Conservation (phyloP, 2,888 invertebrate species). For the Pyrrhopygopsis socrates region DNA sequence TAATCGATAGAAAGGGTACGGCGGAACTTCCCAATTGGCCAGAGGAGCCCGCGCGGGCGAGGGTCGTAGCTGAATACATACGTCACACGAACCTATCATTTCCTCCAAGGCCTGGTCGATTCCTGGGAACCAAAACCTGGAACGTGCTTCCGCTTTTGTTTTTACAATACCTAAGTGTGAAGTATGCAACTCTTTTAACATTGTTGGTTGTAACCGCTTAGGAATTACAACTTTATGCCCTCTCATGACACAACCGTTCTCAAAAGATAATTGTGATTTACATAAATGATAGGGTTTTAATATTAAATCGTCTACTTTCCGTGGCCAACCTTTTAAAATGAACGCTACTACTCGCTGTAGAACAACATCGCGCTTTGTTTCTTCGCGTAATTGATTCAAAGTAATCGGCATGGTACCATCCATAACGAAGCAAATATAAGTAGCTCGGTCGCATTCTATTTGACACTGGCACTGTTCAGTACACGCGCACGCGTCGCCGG, state of each 20-base stretch:
- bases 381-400: no score
- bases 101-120: conserved; percentile 53
- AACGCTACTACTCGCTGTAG: no score
- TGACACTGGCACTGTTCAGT: not conserved
- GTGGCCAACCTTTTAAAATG: no score
- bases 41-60: conserved; percentile 66
- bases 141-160: conserved; percentile 80
- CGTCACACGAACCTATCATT: conserved; percentile 32
- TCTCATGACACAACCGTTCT: not conserved
- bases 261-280: no score
- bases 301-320: no score
- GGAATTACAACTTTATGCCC: conserved; percentile 66
- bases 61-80: conserved; percentile 55
- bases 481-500: not conserved
- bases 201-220: no score
- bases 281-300: no score
- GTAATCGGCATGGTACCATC: no score
- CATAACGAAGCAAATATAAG: no score
- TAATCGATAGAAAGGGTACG: conserved; percentile 52
- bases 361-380: no score
- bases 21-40: conserved; percentile 57
- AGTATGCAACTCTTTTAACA: conserved; percentile 54
- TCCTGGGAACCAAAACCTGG: conserved; percentile 74
- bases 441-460: no score
- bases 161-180: conserved; percentile 69